Conservation (phyloP, 2,888 invertebrate species). For the Nephrocerus scutellatus region DNA sequence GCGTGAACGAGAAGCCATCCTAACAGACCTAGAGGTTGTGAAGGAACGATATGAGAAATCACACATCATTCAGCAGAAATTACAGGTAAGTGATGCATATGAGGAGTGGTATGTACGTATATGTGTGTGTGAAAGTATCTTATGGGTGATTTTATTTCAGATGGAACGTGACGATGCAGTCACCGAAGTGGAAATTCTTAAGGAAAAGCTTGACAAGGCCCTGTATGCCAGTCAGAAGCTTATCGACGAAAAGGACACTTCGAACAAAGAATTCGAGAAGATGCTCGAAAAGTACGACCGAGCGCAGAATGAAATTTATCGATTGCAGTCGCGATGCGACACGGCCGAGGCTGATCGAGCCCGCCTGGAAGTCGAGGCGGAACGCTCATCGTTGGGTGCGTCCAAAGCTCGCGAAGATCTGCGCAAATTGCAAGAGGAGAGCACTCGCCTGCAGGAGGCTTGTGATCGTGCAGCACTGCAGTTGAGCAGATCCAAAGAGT, state of each 20-base stretch:
- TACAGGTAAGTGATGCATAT: conserved; percentile 54
- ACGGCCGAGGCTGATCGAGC: conserved; percentile 83
- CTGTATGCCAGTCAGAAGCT: conserved; percentile 75
- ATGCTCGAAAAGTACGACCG: conserved; percentile 89
- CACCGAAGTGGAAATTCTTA: conserved; percentile 76
- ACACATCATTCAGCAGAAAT: conserved; percentile 74
- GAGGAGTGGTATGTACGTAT: not conserved
- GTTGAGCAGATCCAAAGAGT: conserved; percentile 76
- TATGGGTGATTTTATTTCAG: conserved; percentile 50
- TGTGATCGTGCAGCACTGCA: conserved; percentile 82
- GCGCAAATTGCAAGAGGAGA: conserved; percentile 79
- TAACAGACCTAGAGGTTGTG: conserved; percentile 77
- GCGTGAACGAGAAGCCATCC: conserved; percentile 75
- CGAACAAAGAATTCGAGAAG: conserved; percentile 87
- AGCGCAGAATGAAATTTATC: conserved; percentile 81
- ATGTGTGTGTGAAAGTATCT: conserved; percentile 6
- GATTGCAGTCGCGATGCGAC: conserved; percentile 82
- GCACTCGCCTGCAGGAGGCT: conserved; percentile 77
- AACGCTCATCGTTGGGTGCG: conserved; percentile 72
- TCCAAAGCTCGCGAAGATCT: conserved; percentile 79
- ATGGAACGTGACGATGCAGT: conserved; percentile 80
- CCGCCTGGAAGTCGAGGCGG: conserved; percentile 74
- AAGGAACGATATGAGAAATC: conserved; percentile 86
- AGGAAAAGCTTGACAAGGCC: conserved; percentile 85
- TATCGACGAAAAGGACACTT: conserved; percentile 78